phyloP scores from a whole-genome alignment of 2,797 vertebrate genomes.

The Cephalopachus bancanus region DNA sequence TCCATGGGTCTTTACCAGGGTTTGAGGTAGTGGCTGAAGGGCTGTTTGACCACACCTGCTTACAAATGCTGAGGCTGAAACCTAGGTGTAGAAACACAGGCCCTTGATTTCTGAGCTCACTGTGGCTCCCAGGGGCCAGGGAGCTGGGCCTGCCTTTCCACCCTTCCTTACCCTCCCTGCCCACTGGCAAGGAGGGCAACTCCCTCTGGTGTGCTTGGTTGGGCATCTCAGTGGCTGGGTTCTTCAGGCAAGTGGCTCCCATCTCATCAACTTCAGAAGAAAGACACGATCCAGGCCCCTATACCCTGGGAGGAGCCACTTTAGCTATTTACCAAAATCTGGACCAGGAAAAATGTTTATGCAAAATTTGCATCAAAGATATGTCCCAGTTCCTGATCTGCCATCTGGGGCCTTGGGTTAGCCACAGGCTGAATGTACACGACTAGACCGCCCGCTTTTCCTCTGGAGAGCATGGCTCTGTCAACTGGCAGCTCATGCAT shows the following conservation, averaged over 20 bases:
- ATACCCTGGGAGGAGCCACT: neutral
- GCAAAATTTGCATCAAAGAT: rapidly evolving
- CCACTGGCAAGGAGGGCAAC: no score
- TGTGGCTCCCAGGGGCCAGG: no score
- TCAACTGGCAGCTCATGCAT: rapidly evolving
- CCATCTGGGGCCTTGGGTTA: rapidly evolving
- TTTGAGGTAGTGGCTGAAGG: neutral
- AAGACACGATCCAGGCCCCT: neutral
- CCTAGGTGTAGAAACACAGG: rapidly evolving
- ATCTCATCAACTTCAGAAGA: neutral
- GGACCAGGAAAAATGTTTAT: neutral
- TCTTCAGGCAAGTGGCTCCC: neutral
- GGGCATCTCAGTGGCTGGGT: no score
- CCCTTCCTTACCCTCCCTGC: no score
- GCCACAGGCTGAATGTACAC: rapidly evolving
- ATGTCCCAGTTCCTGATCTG: rapidly evolving
- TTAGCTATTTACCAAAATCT: neutral
- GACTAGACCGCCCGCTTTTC: rapidly evolving
- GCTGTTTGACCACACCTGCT: rapidly evolving
- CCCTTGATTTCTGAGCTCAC: rapidly evolving
- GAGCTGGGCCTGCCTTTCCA: no score
- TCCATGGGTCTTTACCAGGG: rapidly evolving
- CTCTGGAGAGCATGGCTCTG: rapidly evolving
- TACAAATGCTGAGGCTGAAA: neutral
- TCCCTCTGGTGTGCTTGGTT: neutral